Percentiles rank a stretch among this genome's conserved stretches.
These are phyloP conservation scores for Hafferia zeledoni DNA, from an alignment of 2,797 vertebrate genomes.

Conservation along the genomic window DNA sequence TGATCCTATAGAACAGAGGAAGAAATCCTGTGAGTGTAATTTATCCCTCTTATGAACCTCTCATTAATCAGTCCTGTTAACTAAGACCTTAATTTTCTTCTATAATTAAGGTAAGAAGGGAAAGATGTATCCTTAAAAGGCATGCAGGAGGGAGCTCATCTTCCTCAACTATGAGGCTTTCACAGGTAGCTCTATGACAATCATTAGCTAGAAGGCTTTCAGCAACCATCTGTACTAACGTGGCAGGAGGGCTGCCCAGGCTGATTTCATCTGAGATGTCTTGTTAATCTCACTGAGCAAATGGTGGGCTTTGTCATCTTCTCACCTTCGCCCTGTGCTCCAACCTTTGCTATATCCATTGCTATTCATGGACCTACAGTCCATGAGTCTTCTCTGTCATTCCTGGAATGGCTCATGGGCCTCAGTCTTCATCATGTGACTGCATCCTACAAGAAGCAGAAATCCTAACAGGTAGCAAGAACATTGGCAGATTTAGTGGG, in stretches of 20 bases:
- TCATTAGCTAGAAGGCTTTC: not conserved
- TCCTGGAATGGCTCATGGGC: not conserved
- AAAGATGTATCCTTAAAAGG: not conserved
- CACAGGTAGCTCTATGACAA: not conserved
- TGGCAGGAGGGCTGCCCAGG: not conserved
- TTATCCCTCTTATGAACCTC: not conserved
- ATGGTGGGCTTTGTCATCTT: not conserved
- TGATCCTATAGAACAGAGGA: not conserved
- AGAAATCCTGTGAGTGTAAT: not conserved
- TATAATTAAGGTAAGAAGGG: not conserved
- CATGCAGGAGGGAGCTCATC: not conserved
- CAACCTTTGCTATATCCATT: not conserved
- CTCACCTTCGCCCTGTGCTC: not conserved
- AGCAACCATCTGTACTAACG: accelerated
- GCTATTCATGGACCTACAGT: not conserved
- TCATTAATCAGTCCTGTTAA: not conserved
- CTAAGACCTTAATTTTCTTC: not conserved
- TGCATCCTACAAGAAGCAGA: not conserved
- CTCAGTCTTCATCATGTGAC: accelerated
- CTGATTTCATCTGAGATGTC: not conserved
- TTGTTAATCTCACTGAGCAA: not conserved
- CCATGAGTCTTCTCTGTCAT: not conserved
- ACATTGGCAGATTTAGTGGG: not conserved
- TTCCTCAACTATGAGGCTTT: not conserved
- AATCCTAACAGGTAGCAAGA: not conserved